Percentiles rank a stretch among this genome's conserved stretches.
These are phyloP conservation scores for Acanthurus lineatus DNA, from an alignment of 2,797 vertebrate species.

Conservation along the genomic window DNA sequence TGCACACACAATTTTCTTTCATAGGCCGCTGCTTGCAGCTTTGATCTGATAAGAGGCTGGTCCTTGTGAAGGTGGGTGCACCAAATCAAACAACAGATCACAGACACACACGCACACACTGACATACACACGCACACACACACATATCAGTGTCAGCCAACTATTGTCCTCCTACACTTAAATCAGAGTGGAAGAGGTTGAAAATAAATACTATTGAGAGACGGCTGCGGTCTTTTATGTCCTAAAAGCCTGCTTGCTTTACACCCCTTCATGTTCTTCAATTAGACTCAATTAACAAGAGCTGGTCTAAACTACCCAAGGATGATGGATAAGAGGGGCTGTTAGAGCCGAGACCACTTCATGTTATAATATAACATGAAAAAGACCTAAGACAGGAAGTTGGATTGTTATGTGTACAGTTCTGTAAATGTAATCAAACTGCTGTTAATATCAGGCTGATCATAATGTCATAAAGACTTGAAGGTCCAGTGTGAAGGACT, in stretches of 20 bases:
- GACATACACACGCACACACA: constrained; percentile 47
- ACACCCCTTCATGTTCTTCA: constrained; percentile 76
- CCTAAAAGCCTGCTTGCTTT: constrained; percentile 78
- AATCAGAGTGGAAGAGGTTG: constrained; percentile 80
- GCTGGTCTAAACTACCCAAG: constrained; percentile 54
- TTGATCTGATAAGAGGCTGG: constrained; percentile 93
- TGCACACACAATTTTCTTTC: constrained; percentile 61
- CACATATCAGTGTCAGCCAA: constrained; percentile 71
- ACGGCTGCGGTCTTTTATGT: constrained; percentile 74
- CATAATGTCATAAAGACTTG: not conserved
- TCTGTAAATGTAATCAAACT: constrained; percentile 24
- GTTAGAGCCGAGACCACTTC: constrained; percentile 29
- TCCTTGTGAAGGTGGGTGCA: constrained; percentile 77
- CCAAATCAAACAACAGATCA: constrained; percentile 81
- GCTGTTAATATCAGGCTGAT: constrained; percentile 15
- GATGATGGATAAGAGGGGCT: constrained; percentile 29
- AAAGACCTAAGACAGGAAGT: constrained; percentile 13
- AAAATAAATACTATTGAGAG: constrained; percentile 81
- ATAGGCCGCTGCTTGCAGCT: constrained; percentile 78
- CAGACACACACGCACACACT: constrained; percentile 53
- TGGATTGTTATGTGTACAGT: constrained; percentile 13
- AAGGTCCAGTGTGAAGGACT: too few species aligned
- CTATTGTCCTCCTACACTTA: constrained; percentile 80
- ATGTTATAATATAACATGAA: constrained; percentile 31
- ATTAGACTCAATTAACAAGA: constrained; percentile 81